phyloP scores from a whole-genome alignment of 2,888 invertebrate genomes.

The Lepidocyrtinus sp. region DNA sequence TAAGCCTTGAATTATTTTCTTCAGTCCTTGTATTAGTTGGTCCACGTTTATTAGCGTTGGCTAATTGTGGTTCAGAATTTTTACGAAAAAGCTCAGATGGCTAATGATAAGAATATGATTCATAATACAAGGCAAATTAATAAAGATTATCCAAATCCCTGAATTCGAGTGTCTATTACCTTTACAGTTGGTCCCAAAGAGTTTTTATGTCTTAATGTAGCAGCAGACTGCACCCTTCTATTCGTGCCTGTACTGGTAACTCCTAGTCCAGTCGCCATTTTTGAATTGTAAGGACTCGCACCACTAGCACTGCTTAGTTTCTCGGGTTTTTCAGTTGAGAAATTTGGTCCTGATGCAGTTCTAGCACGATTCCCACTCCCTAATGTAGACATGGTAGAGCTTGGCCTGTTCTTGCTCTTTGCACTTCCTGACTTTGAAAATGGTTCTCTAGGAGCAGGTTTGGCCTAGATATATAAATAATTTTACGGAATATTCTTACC shows the following conservation, averaged over 20 bases:
- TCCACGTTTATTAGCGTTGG: conserved; percentile 1
- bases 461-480: conserved; percentile 30
- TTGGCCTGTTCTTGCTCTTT: conserved; percentile 26
- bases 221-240: conserved; percentile 43
- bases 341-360: conserved; percentile 27
- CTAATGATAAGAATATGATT: background rate
- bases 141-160: too few species aligned
- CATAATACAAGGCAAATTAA: too few species aligned
- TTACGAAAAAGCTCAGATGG: conserved; percentile 50
- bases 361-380: conserved; percentile 20
- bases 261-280: conserved; percentile 9
- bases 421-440: conserved; percentile 34
- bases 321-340: conserved; percentile 28
- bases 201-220: conserved; percentile 19
- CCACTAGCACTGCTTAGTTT: conserved; percentile 22
- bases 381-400: conserved; percentile 33
- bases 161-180: too few species aligned
- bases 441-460: conserved; percentile 34
- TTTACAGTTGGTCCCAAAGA: conserved; percentile 39
- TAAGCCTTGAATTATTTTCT: conserved; percentile 6
- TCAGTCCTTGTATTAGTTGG: background rate
- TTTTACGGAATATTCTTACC: background rate
- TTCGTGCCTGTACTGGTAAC: background rate
- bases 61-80: conserved; percentile 46
- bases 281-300: conserved; percentile 35